phyloP scores from a whole-genome alignment of 2,797 vertebrate genomes.

The Silurus lanzhouensis region DNA sequence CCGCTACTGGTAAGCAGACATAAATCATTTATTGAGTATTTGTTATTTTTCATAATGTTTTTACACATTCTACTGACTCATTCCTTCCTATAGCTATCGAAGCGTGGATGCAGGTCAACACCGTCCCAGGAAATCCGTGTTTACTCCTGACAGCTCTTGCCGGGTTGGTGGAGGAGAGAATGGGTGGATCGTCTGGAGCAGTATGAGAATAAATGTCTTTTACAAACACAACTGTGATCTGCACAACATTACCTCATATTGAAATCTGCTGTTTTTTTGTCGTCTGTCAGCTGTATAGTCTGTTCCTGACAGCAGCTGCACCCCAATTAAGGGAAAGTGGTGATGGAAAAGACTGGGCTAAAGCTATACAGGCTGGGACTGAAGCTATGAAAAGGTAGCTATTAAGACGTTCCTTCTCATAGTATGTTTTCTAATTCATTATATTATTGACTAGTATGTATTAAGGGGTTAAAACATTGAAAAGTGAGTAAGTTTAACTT shows the following conservation, averaged over 20 bases:
- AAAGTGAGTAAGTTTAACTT: not conserved
- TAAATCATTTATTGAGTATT: not conserved
- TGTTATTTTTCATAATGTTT: not conserved
- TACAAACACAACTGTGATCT: not conserved
- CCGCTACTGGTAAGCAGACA: conserved; percentile 77
- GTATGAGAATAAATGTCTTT: conserved; percentile 67
- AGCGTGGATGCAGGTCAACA: conserved; percentile 75
- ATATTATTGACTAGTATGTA: not conserved
- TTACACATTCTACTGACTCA: not conserved
- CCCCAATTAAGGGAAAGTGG: conserved; percentile 69
- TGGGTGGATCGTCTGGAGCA: conserved; percentile 94
- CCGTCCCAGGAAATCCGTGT: conserved; percentile 72
- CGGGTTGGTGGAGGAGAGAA: conserved; percentile 84
- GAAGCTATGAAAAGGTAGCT: conserved; percentile 84
- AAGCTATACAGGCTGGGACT: conserved; percentile 86
- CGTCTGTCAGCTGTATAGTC: conserved; percentile 82
- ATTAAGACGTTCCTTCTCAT: not conserved
- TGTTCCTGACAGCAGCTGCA: conserved; percentile 88
- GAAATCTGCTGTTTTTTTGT: not conserved
- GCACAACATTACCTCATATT: not conserved
- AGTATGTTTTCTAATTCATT: not conserved
- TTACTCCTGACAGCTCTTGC: conserved; percentile 79
- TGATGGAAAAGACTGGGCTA: conserved; percentile 76
- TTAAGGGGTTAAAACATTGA: not conserved
- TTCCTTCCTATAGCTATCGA: conserved; percentile 75